Conservation (phyloP, 2,888 invertebrate species). For the Lithophane ornitopus region DNA sequence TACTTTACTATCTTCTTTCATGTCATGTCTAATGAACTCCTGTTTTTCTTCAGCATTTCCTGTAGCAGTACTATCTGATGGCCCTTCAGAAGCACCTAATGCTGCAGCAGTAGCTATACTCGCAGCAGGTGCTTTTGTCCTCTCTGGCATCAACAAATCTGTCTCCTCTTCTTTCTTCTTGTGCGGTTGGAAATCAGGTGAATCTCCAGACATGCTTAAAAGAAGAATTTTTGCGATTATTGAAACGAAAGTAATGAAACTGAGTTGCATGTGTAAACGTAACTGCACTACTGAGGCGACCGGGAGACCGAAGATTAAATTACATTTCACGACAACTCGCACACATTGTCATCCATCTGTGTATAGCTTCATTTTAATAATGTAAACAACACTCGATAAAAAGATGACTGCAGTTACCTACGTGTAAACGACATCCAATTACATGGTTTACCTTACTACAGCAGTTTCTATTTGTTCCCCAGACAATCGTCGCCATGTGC, state of each 20-base stretch:
- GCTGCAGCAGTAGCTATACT: constrained; percentile 68
- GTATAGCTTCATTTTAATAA: constrained; percentile 62
- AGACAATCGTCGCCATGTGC: constrained; percentile 87
- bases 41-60: constrained; percentile 76
- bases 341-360: constrained; percentile 62
- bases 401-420: constrained; percentile 50
- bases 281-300: constrained; percentile 31
- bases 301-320: constrained; percentile 59
- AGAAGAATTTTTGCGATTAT: constrained; percentile 62
- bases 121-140: constrained; percentile 68
- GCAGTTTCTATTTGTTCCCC: constrained; percentile 80
- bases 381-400: constrained; percentile 74
- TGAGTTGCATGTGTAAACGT: constrained; percentile 21
- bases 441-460: constrained; percentile 79
- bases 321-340: constrained; percentile 62
- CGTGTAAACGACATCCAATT: constrained; percentile 60
- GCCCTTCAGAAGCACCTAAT: constrained; percentile 65
- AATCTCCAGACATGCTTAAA: constrained; percentile 86
- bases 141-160: constrained; percentile 76
- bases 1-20: constrained; percentile 78
- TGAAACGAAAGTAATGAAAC: constrained; percentile 46
- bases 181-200: constrained; percentile 76
- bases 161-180: constrained; percentile 84
- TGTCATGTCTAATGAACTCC: constrained; percentile 75
- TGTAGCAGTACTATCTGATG: constrained; percentile 67